A percentile compares a stretch with the other conserved stretches of the same genome.
These are phyloP conservation scores for Papilio polytes DNA, from an alignment of 1,140 invertebrate species.

Conservation along the genomic window DNA sequence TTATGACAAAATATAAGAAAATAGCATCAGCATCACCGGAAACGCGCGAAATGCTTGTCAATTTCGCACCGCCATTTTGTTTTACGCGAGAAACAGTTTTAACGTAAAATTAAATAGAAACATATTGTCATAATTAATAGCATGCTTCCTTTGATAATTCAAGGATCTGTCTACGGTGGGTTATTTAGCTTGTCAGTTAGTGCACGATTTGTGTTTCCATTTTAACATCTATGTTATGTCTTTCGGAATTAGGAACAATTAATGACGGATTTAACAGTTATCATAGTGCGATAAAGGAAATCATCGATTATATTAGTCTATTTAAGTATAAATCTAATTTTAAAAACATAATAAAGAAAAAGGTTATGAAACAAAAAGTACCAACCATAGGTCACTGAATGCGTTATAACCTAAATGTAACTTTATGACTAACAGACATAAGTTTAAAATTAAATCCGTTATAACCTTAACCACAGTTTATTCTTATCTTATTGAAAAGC, in stretches of 20 bases:
- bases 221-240: conserved; percentile 74
- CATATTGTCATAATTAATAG: conserved; percentile 75
- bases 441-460: neutral
- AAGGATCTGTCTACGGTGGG: conserved; percentile 75
- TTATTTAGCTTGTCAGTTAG: conserved; percentile 77
- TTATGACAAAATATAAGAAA: neutral
- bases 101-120: conserved; percentile 72
- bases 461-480: neutral
- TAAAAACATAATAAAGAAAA: neutral
- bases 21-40: conserved; percentile 23
- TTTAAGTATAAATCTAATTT: neutral
- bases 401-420: neutral
- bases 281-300: conserved; percentile 30
- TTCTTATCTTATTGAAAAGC: conserved; percentile 20
- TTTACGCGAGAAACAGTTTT: conserved; percentile 56
- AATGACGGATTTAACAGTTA: conserved; percentile 72
- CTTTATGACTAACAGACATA: neutral
- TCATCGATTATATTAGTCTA: neutral
- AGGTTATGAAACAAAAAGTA: neutral
- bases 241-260: conserved; percentile 80
- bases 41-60: conserved; percentile 44
- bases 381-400: neutral
- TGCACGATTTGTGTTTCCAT: conserved; percentile 77
- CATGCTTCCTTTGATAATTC: conserved; percentile 70
- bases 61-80: conserved; percentile 59